A percentile compares a stretch with the other conserved stretches of the same genome.
These are phyloP conservation scores for Tragulus kanchil DNA, from an alignment of 2,113 vertebrate genomes.

Conservation along the genomic window DNA sequence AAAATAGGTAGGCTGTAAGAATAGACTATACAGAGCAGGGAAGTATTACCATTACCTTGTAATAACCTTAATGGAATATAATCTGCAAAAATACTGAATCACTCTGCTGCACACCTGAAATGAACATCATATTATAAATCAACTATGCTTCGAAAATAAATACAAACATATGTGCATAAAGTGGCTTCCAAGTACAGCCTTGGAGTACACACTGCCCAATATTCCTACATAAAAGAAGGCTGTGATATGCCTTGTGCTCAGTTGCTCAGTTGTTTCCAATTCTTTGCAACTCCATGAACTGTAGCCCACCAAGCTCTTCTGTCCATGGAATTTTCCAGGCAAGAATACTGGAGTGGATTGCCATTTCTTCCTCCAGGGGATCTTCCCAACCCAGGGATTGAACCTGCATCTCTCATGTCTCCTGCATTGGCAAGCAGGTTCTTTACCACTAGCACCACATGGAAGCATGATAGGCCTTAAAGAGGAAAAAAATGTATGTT, in stretches of 20 bases:
- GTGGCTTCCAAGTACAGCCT: background rate
- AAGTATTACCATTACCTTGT: background rate
- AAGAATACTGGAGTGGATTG: too few species aligned
- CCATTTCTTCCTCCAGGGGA: too few species aligned
- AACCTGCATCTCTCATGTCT: too few species aligned
- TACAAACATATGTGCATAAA: background rate
- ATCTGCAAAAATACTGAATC: background rate
- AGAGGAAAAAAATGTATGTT: background rate
- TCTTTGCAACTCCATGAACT: too few species aligned
- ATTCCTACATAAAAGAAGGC: background rate
- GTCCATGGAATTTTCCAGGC: too few species aligned
- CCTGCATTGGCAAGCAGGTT: too few species aligned
- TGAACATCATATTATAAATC: background rate
- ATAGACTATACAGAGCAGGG: background rate
- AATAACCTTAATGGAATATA: background rate
- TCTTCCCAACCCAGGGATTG: too few species aligned
- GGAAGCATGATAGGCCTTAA: too few species aligned
- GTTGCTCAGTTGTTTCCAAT: too few species aligned
- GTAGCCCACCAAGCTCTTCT: too few species aligned
- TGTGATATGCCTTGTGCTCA: background rate
- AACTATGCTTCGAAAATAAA: background rate
- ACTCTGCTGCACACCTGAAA: background rate
- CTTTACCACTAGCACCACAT: too few species aligned
- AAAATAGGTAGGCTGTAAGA: background rate
- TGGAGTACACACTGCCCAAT: background rate